These are phyloP conservation scores for Chrysina gloriosa DNA, from an alignment of 2,888 invertebrate species.

Conservation along the genomic window DNA sequence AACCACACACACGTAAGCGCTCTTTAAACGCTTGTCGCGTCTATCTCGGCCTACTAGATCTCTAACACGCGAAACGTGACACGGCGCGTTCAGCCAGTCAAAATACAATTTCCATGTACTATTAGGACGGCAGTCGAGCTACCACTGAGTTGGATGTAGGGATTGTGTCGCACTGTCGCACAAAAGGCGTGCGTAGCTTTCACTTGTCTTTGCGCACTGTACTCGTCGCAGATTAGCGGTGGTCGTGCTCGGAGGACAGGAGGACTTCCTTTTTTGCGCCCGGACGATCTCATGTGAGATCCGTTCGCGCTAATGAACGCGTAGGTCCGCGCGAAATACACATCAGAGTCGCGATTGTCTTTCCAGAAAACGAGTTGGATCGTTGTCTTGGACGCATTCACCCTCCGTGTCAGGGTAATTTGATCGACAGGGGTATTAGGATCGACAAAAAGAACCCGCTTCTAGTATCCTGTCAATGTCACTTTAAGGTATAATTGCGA, in stretches of 20 bases:
- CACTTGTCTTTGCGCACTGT: constrained; percentile 52
- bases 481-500: too few species aligned
- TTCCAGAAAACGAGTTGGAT: too few species aligned
- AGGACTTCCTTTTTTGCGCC: constrained; percentile 6
- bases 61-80: background rate
- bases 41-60: background rate
- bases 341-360: too few species aligned
- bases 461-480: too few species aligned
- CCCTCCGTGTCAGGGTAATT: too few species aligned
- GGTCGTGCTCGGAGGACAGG: constrained; percentile 15
- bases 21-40: background rate
- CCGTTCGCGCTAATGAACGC: background rate
- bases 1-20: background rate
- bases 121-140: constrained; percentile 50
- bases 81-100: constrained; percentile 21
- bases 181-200: constrained; percentile 53
- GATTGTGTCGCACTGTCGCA: constrained; percentile 51
- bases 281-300: background rate
- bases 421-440: too few species aligned
- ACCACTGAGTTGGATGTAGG: constrained; percentile 50
- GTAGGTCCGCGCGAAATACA: background rate
- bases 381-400: too few species aligned
- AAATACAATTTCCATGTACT: constrained; percentile 44
- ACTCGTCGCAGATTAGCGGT: constrained; percentile 32
- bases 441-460: too few species aligned